These are phyloP conservation scores for Ispidina lecontei DNA, from an alignment of 2,797 vertebrate genomes.

Conservation along the genomic window DNA sequence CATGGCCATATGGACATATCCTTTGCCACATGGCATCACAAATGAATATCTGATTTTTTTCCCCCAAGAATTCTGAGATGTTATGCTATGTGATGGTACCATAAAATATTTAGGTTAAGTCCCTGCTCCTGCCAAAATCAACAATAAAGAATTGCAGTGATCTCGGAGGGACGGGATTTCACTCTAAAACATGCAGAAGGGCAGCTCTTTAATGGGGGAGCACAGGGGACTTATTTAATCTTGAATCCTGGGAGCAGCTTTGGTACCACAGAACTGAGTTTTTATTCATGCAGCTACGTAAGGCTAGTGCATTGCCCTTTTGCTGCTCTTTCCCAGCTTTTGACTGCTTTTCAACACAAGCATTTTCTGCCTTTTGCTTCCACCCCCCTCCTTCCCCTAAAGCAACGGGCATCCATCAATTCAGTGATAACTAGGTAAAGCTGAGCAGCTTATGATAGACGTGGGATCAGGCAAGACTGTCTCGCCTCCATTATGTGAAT, in stretches of 20 bases:
- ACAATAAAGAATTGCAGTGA: neutral
- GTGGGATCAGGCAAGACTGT: neutral
- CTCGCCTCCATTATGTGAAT: neutral
- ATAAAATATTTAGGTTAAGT: constrained; percentile 27
- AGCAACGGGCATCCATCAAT: neutral
- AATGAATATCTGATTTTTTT: constrained; percentile 1
- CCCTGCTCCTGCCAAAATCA: neutral
- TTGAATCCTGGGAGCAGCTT: neutral
- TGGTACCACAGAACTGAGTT: neutral
- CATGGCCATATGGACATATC: constrained; percentile 3
- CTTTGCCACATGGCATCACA: constrained; percentile 49
- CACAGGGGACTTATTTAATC: neutral
- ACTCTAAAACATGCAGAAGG: neutral
- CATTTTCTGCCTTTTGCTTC: neutral
- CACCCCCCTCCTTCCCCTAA: neutral
- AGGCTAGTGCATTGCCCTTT: neutral
- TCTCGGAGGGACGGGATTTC: neutral
- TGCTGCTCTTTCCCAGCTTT: neutral
- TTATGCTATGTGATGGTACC: neutral
- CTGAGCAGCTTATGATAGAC: neutral
- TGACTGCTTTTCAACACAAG: neutral
- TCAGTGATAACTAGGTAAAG: neutral
- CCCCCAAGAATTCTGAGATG: neutral
- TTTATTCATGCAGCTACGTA: neutral
- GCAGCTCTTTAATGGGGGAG: neutral